Evolutionary conservation across 1,140 invertebrate genomes (phyloP).

Genomic region (Watersipora subatra): DNA sequence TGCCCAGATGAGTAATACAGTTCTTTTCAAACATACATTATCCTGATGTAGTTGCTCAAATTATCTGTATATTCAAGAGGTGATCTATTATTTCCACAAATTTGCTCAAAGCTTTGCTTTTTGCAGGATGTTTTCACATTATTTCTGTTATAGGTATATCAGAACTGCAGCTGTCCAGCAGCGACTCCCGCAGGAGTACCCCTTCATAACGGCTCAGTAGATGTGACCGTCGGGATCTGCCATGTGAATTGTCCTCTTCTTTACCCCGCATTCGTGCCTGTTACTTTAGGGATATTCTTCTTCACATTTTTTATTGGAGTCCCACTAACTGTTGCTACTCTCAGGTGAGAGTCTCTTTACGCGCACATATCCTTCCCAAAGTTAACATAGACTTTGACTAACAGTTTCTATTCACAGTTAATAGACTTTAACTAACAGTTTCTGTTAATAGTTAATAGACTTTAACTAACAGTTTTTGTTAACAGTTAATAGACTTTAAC

Average conservation of each 20-base stretch:
- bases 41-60: too few species aligned
- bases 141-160: not conserved
- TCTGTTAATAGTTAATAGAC: not conserved
- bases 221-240: not conserved
- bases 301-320: conserved; percentile 60
- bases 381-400: too few species aligned
- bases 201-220: not conserved
- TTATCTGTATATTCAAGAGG: too few species aligned
- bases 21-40: too few species aligned
- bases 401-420: not conserved
- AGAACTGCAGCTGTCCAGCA: not conserved
- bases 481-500: not conserved
- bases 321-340: conserved; percentile 58
- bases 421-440: not conserved
- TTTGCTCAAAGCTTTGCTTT: too few species aligned
- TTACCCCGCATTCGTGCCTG: conserved; percentile 49
- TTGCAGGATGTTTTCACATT: not conserved
- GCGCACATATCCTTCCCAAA: too few species aligned
- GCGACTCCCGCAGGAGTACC: not conserved
- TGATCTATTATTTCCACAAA: too few species aligned
- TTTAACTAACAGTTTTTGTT: not conserved
- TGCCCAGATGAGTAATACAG: too few species aligned
- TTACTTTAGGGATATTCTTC: conserved; percentile 55
- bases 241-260: conserved; percentile 22
- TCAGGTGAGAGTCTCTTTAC: conserved; percentile 45